Conservation (phyloP, 2,113 vertebrate species). For the Aramus guarauna region DNA sequence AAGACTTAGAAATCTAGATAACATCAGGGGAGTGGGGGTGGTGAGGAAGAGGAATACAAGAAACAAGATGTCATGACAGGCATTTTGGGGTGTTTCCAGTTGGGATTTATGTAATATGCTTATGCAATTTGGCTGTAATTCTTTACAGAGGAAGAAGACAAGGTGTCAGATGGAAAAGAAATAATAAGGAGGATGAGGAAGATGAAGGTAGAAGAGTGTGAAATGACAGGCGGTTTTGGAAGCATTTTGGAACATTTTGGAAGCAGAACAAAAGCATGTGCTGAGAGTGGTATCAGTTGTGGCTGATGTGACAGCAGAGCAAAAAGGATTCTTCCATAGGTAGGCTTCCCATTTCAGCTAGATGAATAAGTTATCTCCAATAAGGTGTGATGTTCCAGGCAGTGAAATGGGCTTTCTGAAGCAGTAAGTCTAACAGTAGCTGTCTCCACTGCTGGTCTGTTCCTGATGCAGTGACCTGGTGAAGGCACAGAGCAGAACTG, state of each 20-base stretch:
- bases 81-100: background rate
- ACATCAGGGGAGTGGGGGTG: background rate
- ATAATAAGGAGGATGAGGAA: background rate
- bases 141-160: background rate
- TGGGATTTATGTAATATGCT: background rate
- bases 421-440: background rate
- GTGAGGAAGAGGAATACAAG: background rate
- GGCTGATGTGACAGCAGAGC: background rate
- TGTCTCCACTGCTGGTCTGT: background rate
- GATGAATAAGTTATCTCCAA: background rate
- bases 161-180: background rate
- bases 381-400: background rate
- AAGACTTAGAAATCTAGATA: background rate
- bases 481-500: background rate
- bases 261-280: background rate
- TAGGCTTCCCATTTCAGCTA: background rate
- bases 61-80: background rate
- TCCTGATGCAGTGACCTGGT: background rate
- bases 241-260: background rate
- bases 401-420: background rate
- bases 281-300: fast-evolving
- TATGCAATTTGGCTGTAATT: background rate
- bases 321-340: background rate
- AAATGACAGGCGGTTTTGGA: background rate
- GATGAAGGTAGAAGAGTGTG: background rate